A percentile compares a stretch with the other conserved stretches of the same genome.
These are phyloP conservation scores for Bubo scandiacus DNA, from an alignment of 2,113 vertebrate species.

Conservation along the genomic window DNA sequence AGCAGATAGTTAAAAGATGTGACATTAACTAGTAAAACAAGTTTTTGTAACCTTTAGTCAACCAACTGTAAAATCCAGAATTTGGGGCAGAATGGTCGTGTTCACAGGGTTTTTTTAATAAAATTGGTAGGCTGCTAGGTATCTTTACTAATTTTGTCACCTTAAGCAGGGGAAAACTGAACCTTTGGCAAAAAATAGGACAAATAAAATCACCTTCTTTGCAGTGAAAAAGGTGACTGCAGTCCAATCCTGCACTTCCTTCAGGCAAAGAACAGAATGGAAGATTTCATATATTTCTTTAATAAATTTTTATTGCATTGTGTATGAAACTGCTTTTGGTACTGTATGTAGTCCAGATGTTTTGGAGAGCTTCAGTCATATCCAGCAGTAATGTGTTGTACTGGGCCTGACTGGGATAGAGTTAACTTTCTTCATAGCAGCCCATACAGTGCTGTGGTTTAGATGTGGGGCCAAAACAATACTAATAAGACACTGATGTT, in stretches of 20 bases:
- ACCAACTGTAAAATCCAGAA: background rate
- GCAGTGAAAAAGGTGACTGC: background rate
- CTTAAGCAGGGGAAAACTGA: background rate
- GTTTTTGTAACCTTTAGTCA: background rate
- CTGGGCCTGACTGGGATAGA: background rate
- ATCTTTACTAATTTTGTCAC: background rate
- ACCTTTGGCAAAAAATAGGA: background rate
- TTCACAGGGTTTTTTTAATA: background rate
- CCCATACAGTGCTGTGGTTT: background rate
- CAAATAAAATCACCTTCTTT: background rate
- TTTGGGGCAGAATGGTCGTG: rapidly evolving
- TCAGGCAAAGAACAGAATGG: background rate
- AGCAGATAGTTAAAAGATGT: background rate
- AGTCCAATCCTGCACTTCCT: background rate
- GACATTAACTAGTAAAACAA: background rate
- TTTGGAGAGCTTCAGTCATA: background rate
- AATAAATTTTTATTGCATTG: background rate
- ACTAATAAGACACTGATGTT: background rate
- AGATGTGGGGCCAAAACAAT: background rate
- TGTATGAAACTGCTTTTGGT: background rate
- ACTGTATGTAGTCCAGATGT: background rate
- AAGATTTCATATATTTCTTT: background rate
- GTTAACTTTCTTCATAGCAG: background rate
- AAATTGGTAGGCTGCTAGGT: rapidly evolving
- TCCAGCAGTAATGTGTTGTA: rapidly evolving